Conservation (phyloP, 2,888 invertebrate species). For the Diarsia dahlii region DNA sequence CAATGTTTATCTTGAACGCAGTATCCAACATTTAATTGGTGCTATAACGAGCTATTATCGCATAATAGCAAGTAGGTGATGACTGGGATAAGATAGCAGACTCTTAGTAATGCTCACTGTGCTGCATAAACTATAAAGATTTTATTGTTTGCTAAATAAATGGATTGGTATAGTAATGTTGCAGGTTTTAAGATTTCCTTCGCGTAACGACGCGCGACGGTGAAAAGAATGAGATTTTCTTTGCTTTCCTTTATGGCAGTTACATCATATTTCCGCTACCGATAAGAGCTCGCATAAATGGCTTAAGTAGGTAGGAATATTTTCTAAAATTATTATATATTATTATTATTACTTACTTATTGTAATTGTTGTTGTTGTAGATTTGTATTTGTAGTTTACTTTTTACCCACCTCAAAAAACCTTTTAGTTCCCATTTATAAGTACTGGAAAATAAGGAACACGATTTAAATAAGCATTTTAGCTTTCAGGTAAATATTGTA, state of each 20-base stretch:
- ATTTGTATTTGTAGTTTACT: too few species aligned
- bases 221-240: background rate
- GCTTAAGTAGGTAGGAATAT: background rate
- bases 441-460: background rate
- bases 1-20: slow-evolving; percentile 38
- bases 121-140: slow-evolving; percentile 13
- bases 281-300: background rate
- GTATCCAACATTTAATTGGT: slow-evolving; percentile 40
- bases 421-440: background rate
- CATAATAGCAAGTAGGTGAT: slow-evolving; percentile 28
- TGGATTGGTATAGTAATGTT: background rate
- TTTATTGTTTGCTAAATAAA: slow-evolving; percentile 2
- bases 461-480: background rate
- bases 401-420: background rate
- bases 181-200: background rate
- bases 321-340: too few species aligned
- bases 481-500: background rate
- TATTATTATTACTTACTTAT: too few species aligned
- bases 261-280: background rate
- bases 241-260: background rate
- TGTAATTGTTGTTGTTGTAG: too few species aligned
- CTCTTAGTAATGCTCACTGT: slow-evolving; percentile 3
- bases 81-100: slow-evolving; percentile 22
- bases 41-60: slow-evolving; percentile 39
- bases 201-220: background rate